Evolutionary conservation across 2,888 invertebrate species (phyloP).

Genomic region (Acanthosepion lycidas): DNA sequence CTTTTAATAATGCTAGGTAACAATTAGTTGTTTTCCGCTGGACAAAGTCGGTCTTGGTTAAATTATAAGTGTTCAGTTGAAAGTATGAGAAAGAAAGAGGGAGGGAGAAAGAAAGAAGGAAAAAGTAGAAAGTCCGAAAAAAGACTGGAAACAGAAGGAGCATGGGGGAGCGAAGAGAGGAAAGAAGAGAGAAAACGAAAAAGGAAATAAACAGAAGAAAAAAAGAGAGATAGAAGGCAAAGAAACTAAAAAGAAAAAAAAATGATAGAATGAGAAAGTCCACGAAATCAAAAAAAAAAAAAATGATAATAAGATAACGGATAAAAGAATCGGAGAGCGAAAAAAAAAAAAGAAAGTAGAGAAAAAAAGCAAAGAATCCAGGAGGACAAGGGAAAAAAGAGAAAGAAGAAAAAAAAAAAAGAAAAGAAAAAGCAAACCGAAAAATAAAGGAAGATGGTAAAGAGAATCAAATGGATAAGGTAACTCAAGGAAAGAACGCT

Average conservation of each 20-base stretch:
- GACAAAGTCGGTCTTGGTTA: background rate
- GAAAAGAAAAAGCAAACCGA: too few relatives aligned
- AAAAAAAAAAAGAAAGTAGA: background rate
- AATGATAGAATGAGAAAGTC: background rate
- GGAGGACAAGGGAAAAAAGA: background rate
- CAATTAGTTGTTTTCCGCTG: constrained; percentile 4
- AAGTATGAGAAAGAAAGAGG: background rate
- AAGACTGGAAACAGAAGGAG: background rate
- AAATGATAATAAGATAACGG: background rate
- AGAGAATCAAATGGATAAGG: too few relatives aligned
- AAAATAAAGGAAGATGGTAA: too few relatives aligned
- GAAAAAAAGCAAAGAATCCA: background rate
- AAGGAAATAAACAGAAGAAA: background rate
- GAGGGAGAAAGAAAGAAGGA: background rate
- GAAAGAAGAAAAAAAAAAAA: background rate
- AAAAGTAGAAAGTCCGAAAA: background rate
- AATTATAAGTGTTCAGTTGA: background rate
- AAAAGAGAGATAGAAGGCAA: background rate
- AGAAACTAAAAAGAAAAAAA: background rate
- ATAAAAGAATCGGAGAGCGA: background rate
- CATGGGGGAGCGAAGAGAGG: fast-evolving
- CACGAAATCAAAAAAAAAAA: background rate
- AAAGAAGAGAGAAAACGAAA: background rate
- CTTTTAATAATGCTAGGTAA: constrained; percentile 22
- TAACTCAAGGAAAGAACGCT: too few relatives aligned